phyloP scores from a whole-genome alignment of 2,113 vertebrate genomes.

The Collichthys lucidus region DNA sequence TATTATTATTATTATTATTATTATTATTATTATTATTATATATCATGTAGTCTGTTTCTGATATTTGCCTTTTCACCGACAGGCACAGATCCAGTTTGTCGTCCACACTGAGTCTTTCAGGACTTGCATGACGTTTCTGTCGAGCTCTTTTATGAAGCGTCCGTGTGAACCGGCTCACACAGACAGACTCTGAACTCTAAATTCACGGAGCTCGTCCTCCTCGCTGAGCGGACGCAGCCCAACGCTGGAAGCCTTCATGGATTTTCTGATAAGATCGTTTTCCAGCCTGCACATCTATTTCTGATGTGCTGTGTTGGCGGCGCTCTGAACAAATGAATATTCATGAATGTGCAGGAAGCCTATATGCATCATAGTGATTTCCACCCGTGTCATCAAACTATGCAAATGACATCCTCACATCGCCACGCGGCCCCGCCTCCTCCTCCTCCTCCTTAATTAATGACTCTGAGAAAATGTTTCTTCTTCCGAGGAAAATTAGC shows the following conservation, averaged over 20 bases:
- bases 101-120: constrained; percentile 39
- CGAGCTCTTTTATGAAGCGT: constrained; percentile 54
- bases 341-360: constrained; percentile 65
- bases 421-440: constrained; percentile 46
- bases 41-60: constrained; percentile 8
- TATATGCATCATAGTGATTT: constrained; percentile 72
- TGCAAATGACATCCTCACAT: constrained; percentile 76
- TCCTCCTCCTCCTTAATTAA: constrained; percentile 72
- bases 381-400: constrained; percentile 74
- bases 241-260: constrained; percentile 49
- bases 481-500: constrained; percentile 55
- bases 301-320: constrained; percentile 65
- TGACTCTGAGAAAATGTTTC: constrained; percentile 64
- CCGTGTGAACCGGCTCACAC: constrained; percentile 60
- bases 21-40: no score
- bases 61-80: constrained; percentile 45
- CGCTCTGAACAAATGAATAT: constrained; percentile 70
- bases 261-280: constrained; percentile 71
- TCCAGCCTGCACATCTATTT: constrained; percentile 67
- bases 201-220: constrained; percentile 58
- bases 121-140: constrained; percentile 69
- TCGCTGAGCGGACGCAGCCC: constrained; percentile 30
- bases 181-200: constrained; percentile 55
- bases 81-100: constrained; percentile 21
- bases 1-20: no score